A percentile compares a stretch with the other conserved stretches of the same genome.
Evolutionary conservation across 2,797 vertebrate species (phyloP).

Genomic region (Tenualosa ilisha): DNA sequence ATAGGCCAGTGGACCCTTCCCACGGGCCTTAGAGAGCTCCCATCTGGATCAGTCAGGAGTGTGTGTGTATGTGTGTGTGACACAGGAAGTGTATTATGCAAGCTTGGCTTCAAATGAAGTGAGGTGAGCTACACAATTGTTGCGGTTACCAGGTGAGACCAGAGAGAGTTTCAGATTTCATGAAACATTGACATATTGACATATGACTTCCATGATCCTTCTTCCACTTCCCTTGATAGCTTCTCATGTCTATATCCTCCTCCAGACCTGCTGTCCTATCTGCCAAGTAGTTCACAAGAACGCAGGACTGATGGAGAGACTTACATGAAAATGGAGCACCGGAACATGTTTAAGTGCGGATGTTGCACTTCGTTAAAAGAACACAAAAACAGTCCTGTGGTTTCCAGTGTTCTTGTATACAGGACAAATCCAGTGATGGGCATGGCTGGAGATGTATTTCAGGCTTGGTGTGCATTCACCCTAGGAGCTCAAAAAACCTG

Average conservation of each 20-base stretch:
- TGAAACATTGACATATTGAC: not conserved
- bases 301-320: not conserved
- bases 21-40: not conserved
- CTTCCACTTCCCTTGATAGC: not conserved
- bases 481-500: not conserved
- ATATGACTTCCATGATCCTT: not conserved
- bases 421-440: not conserved
- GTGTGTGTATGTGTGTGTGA: slow-evolving; percentile 24
- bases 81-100: not conserved
- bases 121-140: not conserved
- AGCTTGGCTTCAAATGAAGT: not conserved
- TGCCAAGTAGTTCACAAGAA: not conserved
- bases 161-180: not conserved
- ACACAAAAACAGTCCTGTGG: not conserved
- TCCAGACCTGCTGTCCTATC: not conserved
- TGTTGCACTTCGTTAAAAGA: not conserved
- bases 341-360: not conserved
- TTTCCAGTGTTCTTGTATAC: not conserved
- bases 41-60: not conserved
- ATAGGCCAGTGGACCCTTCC: not conserved
- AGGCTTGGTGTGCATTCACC: not conserved
- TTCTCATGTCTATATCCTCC: not conserved
- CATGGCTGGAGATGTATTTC: not conserved
- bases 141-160: not conserved
- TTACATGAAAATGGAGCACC: not conserved